Conservation (phyloP, 2,888 invertebrate genomes). For the Sepiola atlantica region DNA sequence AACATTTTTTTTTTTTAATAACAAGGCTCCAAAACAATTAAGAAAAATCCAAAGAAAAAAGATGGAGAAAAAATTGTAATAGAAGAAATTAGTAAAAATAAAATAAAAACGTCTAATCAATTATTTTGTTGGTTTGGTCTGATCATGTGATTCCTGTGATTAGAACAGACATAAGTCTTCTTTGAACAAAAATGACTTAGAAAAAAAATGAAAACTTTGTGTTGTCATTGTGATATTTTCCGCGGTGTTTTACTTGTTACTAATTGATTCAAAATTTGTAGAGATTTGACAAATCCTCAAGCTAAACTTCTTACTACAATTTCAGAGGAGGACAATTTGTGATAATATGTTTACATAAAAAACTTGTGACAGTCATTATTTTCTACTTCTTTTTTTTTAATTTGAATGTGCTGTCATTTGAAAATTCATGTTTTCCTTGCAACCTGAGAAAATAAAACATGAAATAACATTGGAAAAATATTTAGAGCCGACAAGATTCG, state of each 20-base stretch:
- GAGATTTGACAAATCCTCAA: not conserved
- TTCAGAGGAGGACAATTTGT: not conserved
- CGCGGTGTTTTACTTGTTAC: constrained; percentile 32
- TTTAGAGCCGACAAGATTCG: too few relatives aligned
- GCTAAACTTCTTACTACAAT: not conserved
- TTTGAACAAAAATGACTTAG: not conserved
- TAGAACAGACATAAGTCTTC: not conserved
- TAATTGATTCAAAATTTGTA: constrained; percentile 10
- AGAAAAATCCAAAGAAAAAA: not conserved
- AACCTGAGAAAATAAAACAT: too few relatives aligned
- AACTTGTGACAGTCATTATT: not conserved
- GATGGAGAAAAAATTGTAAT: not conserved
- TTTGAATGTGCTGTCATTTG: not conserved
- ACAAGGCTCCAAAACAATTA: not conserved
- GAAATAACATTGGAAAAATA: too few relatives aligned
- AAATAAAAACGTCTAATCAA: not conserved
- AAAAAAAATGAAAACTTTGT: not conserved
- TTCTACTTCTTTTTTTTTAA: not conserved
- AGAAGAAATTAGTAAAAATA: not conserved
- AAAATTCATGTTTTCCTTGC: too few relatives aligned
- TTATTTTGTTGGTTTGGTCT: not conserved
- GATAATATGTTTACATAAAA: not conserved
- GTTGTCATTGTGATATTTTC: constrained; percentile 32
- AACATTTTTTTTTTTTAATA: too few relatives aligned
- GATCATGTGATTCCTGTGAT: not conserved